Conservation (phyloP, 2,113 vertebrate species). For the Oncorhynchus kisutch region DNA sequence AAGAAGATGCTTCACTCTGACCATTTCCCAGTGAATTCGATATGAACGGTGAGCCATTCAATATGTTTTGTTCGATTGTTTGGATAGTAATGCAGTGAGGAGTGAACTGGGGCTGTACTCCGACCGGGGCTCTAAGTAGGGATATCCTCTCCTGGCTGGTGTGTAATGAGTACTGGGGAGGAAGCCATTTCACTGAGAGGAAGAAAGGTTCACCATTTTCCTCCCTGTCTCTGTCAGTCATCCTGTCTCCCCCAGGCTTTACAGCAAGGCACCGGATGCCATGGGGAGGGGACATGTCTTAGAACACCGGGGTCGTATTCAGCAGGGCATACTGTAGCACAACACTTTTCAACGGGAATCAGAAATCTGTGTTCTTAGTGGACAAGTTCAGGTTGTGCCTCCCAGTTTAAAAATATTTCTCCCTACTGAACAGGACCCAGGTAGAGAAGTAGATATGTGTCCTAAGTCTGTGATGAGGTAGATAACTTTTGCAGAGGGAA, state of each 20-base stretch:
- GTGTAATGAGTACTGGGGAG: slow-evolving; percentile 20
- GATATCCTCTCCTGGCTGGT: neutral
- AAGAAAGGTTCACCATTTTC: slow-evolving; percentile 22
- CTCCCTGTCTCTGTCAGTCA: slow-evolving; percentile 7
- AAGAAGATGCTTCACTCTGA: too few relatives aligned
- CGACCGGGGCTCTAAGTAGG: neutral
- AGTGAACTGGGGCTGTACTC: neutral
- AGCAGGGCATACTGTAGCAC: neutral
- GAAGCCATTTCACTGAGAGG: slow-evolving; percentile 19
- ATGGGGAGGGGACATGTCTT: neutral
- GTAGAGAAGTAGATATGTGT: neutral
- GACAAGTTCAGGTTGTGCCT: too few relatives aligned
- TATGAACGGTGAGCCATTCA: neutral
- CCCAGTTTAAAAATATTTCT: too few relatives aligned
- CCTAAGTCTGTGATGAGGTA: neutral
- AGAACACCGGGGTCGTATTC: neutral
- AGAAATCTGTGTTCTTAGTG: too few relatives aligned
- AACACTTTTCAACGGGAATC: neutral
- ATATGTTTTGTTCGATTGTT: too few relatives aligned
- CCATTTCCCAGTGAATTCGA: too few relatives aligned
- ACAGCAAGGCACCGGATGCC: slow-evolving; percentile 14
- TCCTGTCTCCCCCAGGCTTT: slow-evolving; percentile 31
- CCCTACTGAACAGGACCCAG: too few relatives aligned
- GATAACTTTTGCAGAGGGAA: neutral
- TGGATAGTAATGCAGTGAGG: neutral